phyloP scores from a whole-genome alignment of 2,113 vertebrate genomes.

The Melanocharis versteri region DNA sequence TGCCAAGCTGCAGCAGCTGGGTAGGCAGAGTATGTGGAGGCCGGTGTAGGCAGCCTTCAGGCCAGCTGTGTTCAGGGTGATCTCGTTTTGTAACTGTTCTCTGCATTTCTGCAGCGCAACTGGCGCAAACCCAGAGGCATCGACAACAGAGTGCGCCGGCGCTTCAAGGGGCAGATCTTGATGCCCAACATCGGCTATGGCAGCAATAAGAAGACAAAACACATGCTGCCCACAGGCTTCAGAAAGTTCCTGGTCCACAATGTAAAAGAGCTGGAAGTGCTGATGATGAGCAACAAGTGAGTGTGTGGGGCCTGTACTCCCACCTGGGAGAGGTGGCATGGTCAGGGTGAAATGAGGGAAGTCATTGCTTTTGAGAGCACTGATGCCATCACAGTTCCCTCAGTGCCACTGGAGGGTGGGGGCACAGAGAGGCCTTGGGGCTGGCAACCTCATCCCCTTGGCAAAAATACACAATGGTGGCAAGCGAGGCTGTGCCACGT shows the following conservation, averaged over 20 bases:
- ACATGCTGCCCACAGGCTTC: slow-evolving; percentile 94
- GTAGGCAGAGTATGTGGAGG: neutral
- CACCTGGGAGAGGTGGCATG: fast-evolving
- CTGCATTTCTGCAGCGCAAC: slow-evolving; percentile 70
- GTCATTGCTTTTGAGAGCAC: fast-evolving
- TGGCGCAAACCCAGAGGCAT: slow-evolving; percentile 98
- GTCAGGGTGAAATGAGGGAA: fast-evolving
- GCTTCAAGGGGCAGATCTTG: slow-evolving; percentile 97
- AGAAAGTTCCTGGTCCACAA: slow-evolving; percentile 96
- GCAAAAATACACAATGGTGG: fast-evolving
- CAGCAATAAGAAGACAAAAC: slow-evolving; percentile 97
- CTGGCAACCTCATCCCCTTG: fast-evolving
- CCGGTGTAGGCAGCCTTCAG: fast-evolving
- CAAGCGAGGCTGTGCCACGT: fast-evolving
- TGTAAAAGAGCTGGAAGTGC: slow-evolving; percentile 93
- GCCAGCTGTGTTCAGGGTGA: fast-evolving
- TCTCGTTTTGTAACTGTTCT: fast-evolving
- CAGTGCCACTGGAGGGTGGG: fast-evolving
- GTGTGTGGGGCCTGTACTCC: neutral
- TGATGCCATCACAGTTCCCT: fast-evolving
- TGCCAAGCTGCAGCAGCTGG: neutral
- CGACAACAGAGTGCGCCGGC: slow-evolving; percentile 93
- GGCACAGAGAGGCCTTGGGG: neutral
- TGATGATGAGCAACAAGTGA: slow-evolving; percentile 99
- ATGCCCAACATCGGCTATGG: slow-evolving; percentile 99